Conservation (phyloP, 2,888 invertebrate species). For the Nezara viridula region DNA sequence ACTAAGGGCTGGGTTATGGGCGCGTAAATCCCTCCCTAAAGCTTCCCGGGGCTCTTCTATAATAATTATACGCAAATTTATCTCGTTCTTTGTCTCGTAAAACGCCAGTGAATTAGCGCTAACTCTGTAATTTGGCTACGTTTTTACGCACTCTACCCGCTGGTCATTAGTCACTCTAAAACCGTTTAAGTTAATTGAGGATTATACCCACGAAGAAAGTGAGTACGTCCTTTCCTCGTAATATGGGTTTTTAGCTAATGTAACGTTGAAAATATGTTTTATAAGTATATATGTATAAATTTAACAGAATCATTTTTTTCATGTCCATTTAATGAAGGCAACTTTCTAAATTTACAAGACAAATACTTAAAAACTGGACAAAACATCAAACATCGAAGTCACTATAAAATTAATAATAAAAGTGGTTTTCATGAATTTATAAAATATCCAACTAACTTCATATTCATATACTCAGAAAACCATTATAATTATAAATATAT, state of each 20-base stretch:
- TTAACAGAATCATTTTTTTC: no score
- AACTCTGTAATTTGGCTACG: neutral
- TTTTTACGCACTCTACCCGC: conserved; percentile 8
- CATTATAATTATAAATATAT: no score
- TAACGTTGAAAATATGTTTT: neutral
- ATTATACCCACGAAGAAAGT: neutral
- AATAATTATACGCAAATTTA: conserved; percentile 47
- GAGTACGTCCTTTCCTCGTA: neutral
- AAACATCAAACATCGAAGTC: no score
- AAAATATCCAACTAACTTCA: no score
- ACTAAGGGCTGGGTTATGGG: conserved; percentile 24
- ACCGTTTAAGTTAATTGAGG: neutral
- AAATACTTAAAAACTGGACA: no score
- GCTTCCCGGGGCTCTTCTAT: conserved; percentile 27
- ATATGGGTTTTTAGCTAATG: neutral
- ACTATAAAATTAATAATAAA: no score
- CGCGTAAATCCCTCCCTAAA: conserved; percentile 29
- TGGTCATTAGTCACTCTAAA: neutral
- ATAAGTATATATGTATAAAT: no score
- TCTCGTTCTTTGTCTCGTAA: conserved; percentile 36
- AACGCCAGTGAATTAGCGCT: neutral
- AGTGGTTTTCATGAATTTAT: no score
- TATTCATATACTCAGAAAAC: no score
- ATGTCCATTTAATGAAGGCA: no score
- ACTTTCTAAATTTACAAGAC: no score